Evolutionary conservation across 2,113 vertebrate genomes (phyloP).

Genomic region (Nothobranchius kuhntae): DNA sequence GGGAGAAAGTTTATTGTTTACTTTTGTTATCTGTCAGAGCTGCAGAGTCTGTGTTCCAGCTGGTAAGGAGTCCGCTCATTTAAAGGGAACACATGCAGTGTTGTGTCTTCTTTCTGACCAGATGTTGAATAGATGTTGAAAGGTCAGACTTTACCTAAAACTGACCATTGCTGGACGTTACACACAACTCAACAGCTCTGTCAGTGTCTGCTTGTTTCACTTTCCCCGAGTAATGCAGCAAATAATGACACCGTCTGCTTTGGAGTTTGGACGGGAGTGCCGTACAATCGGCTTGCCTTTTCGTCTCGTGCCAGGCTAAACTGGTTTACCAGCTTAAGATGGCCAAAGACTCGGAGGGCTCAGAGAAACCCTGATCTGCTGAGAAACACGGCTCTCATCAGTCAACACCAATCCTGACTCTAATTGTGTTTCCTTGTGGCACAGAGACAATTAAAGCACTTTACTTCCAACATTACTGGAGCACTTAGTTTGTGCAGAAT

Average conservation of each 20-base stretch:
- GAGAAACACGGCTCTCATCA: constrained; percentile 18
- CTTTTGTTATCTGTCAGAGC: too few relatives aligned
- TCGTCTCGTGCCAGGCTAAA: constrained; percentile 25
- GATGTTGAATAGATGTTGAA: too few relatives aligned
- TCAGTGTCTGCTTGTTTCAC: constrained; percentile 5
- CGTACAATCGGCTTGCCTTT: constrained; percentile 30
- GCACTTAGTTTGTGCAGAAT: too few relatives aligned
- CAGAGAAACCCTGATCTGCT: constrained; percentile 14
- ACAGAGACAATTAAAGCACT: too few relatives aligned
- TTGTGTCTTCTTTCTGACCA: too few relatives aligned
- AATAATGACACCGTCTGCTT: constrained; percentile 39
- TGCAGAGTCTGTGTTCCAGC: too few relatives aligned
- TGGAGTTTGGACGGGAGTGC: constrained; percentile 19
- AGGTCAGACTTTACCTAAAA: too few relatives aligned
- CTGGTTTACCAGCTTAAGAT: constrained; percentile 36
- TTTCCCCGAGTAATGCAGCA: constrained; percentile 30
- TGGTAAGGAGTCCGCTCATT: too few relatives aligned
- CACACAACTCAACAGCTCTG: constrained; percentile 15
- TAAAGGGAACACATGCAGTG: too few relatives aligned
- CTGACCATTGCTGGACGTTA: too few relatives aligned
- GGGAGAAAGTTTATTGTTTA: too few relatives aligned
- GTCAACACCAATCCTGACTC: constrained; percentile 7
- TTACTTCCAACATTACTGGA: too few relatives aligned
- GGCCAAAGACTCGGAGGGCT: constrained; percentile 16
- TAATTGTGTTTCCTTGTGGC: neutral